Evolutionary conservation across 1,140 invertebrate species (phyloP).

Genomic region (Calephelis nemesis): DNA sequence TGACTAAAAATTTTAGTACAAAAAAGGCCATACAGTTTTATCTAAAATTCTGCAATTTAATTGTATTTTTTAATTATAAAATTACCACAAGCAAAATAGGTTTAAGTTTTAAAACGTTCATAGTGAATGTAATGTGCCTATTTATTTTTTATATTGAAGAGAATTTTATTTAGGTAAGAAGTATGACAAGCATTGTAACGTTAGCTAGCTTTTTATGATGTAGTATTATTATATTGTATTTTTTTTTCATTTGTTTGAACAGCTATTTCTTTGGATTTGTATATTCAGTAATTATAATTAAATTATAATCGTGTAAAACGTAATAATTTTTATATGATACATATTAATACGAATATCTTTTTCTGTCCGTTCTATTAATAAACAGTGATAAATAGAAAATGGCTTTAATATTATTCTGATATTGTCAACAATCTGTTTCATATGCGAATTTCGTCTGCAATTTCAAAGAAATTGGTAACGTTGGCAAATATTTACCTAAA

Average conservation of each 20-base stretch:
- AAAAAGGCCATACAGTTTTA: slow-evolving; percentile 64
- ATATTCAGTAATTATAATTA: slow-evolving; percentile 1
- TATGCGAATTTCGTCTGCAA: too few species aligned
- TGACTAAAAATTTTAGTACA: slow-evolving; percentile 56
- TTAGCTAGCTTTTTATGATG: slow-evolving; percentile 17
- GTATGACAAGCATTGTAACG: slow-evolving; percentile 20
- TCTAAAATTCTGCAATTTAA: slow-evolving; percentile 58
- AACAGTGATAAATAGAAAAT: not conserved
- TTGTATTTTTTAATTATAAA: slow-evolving; percentile 54
- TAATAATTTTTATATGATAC: slow-evolving; percentile 26
- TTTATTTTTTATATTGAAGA: slow-evolving; percentile 65
- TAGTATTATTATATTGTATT: not conserved
- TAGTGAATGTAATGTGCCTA: slow-evolving; percentile 69
- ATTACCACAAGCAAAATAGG: slow-evolving; percentile 45
- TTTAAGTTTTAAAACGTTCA: slow-evolving; percentile 59
- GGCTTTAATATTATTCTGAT: not conserved
- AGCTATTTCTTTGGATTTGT: not conserved
- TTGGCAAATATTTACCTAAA: too few species aligned
- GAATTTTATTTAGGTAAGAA: slow-evolving; percentile 60
- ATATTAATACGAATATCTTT: not conserved
- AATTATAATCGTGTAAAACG: slow-evolving; percentile 4
- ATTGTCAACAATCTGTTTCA: too few species aligned
- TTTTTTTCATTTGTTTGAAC: not conserved
- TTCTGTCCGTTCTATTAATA: slow-evolving; percentile 6
- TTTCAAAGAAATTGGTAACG: too few species aligned